phyloP scores from a whole-genome alignment of 2,797 vertebrate genomes.

The Synanceia verrucosa region DNA sequence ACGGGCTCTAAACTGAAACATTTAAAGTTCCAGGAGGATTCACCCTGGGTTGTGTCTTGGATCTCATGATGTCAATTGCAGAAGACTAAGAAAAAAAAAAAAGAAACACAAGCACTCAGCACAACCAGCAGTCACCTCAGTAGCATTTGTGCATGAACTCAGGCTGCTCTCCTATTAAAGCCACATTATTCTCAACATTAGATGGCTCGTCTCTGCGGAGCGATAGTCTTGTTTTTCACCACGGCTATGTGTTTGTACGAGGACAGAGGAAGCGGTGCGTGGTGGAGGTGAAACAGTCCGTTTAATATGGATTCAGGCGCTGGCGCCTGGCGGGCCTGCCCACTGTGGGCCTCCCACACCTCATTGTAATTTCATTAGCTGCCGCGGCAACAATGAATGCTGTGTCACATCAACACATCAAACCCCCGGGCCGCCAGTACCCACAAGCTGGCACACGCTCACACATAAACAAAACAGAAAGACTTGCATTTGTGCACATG shows the following conservation, averaged over 20 bases:
- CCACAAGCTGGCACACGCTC: constrained; percentile 25
- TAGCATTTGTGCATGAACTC: constrained; percentile 45
- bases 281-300: constrained; percentile 52
- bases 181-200: constrained; percentile 39
- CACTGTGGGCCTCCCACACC: constrained; percentile 66
- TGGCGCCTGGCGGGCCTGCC: constrained; percentile 53
- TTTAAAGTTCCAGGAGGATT: constrained; percentile 42
- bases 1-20: constrained; percentile 34
- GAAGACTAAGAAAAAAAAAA: background rate
- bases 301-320: constrained; percentile 67
- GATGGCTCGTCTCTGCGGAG: constrained; percentile 28
- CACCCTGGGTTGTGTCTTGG: constrained; percentile 10
- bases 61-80: constrained; percentile 11
- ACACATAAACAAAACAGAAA: constrained; percentile 15
- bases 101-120: background rate
- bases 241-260: constrained; percentile 22
- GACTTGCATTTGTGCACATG: constrained; percentile 35
- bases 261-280: constrained; percentile 19
- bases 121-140: constrained; percentile 20
- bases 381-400: constrained; percentile 56
- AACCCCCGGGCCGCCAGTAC: constrained; percentile 49
- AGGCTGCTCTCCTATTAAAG: constrained; percentile 38
- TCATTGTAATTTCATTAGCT: constrained; percentile 81
- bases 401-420: constrained; percentile 71
- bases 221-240: constrained; percentile 16